Evolutionary conservation across 1,140 invertebrate genomes (phyloP).

Genomic region (Drosophila nikananu): DNA sequence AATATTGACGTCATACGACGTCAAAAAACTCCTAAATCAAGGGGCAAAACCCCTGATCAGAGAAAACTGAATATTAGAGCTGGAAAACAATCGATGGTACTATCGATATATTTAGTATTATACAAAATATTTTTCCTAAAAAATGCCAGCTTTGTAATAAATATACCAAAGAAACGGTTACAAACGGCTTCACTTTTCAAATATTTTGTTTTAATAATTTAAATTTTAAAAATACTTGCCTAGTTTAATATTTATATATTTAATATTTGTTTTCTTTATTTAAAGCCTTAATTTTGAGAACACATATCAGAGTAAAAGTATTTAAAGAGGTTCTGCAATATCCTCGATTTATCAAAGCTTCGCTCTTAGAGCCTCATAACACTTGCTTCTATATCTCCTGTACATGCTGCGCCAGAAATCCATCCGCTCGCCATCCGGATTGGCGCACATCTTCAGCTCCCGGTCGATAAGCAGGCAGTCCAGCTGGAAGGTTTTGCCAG

Average conservation of each 20-base stretch:
- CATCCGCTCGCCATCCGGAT: slow-evolving; percentile 83
- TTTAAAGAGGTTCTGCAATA: too few species aligned
- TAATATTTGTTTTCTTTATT: not conserved
- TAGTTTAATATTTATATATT: too few species aligned
- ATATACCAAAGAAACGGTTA: not conserved
- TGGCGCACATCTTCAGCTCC: slow-evolving; percentile 60
- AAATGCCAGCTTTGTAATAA: not conserved
- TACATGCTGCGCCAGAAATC: slow-evolving; percentile 84
- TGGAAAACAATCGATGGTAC: not conserved
- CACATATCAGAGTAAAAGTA: not conserved
- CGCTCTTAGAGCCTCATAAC: slow-evolving; percentile 49
- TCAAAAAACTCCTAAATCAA: too few species aligned
- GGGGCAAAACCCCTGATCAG: too few species aligned
- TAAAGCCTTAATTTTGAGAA: not conserved
- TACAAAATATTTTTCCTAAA: not conserved
- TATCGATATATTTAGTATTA: not conserved
- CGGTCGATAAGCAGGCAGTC: slow-evolving; percentile 77
- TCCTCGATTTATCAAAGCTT: slow-evolving; percentile 49
- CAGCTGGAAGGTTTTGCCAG: slow-evolving; percentile 48
- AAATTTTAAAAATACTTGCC: too few species aligned
- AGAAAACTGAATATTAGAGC: too few species aligned
- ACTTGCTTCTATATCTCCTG: slow-evolving; percentile 50
- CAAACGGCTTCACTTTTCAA: not conserved
- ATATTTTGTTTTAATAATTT: not conserved
- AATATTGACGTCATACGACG: too few species aligned